These are phyloP conservation scores for Entelurus aequoreus DNA, from an alignment of 2,113 vertebrate species.

Conservation along the genomic window DNA sequence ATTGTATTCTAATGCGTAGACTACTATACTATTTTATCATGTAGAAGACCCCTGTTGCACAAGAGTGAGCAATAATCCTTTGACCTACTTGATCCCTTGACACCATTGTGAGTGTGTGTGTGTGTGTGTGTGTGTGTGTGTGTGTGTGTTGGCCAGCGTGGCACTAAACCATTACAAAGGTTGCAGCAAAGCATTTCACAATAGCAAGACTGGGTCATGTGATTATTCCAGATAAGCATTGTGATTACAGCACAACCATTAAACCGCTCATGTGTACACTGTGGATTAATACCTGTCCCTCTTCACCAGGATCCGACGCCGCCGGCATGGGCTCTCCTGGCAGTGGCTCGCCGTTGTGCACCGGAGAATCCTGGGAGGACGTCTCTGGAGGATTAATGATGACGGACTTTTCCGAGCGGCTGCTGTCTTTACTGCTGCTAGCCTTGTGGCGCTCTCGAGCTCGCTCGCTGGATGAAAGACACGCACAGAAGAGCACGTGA, in stretches of 20 bases:
- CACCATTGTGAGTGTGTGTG: constrained; percentile 19
- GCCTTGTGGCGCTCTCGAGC: constrained; percentile 86
- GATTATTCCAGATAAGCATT: constrained; percentile 20
- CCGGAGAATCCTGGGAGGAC: constrained; percentile 59
- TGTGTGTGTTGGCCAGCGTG: constrained; percentile 8
- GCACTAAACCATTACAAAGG: not conserved
- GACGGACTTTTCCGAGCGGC: constrained; percentile 84
- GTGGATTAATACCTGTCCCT: constrained; percentile 72
- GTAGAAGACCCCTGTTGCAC: too few species aligned
- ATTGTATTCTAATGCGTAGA: too few species aligned
- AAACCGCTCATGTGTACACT: too few species aligned
- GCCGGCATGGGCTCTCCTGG: constrained; percentile 77
- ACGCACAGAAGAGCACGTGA: not conserved
- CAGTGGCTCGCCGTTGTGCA: constrained; percentile 74
- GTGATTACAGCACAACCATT: constrained; percentile 2
- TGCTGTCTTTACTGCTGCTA: constrained; percentile 81
- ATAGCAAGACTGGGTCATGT: not conserved
- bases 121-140: too few species aligned
- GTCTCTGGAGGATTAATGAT: constrained; percentile 83
- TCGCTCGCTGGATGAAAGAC: constrained; percentile 68
- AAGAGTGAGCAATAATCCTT: too few species aligned
- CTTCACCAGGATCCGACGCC: constrained; percentile 66
- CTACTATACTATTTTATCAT: too few species aligned
- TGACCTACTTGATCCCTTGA: constrained; percentile 20
- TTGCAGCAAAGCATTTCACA: too few species aligned